Evolutionary conservation across 1,140 invertebrate species (phyloP), one percentile per base, ranked within the genome.

Genomic region (Drosophila setifemur): DNA sequence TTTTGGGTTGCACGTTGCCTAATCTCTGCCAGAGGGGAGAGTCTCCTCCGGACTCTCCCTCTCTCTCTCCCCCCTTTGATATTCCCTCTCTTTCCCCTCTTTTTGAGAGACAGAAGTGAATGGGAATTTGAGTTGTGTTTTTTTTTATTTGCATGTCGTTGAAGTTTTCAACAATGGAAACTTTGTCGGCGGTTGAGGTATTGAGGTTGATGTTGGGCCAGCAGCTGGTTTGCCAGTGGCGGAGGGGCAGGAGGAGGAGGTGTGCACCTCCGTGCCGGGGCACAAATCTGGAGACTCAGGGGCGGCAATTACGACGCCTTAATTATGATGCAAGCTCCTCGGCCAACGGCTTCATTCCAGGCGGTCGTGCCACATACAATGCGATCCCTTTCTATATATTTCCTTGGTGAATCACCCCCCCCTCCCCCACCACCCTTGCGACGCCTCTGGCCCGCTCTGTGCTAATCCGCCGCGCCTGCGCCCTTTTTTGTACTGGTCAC

Each of bases 281-380:
- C 78, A 79, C 79, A 79, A 83, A 83, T 85, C 42, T 37, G 19
- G 5, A 49, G 78, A 74, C 79, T 83, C 79, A 83, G 78, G 45
- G 58, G 40, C 63, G 54, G 57, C 58, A 85, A 74, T 83, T 66
- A 78, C 64, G 64, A 64, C 33, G 49, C 35, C 39, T 58, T 73
- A 73, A 74, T 75, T 61, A 74, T 73, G 58, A 66, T 55, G 58
- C 57, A 73, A 73, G 48, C 54, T 43, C 64, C 44, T 58, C 52
- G 58, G 64, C 23, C 45, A 69, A 82, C 78, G 69, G 78, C 78
- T 82, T 82, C 78, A 82, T 82, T 78, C 57, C 73, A 82, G 77
- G 72, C 77, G 76, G 77, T 81, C 76, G 76, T 81, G 76, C 39
- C 18, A 9, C 25, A 35, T 42, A 83, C 78, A 82, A 82, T 58